Base-by-base conservation (phyloP, 2,888 invertebrate species). In the Thelaira solivaga region DNA sequence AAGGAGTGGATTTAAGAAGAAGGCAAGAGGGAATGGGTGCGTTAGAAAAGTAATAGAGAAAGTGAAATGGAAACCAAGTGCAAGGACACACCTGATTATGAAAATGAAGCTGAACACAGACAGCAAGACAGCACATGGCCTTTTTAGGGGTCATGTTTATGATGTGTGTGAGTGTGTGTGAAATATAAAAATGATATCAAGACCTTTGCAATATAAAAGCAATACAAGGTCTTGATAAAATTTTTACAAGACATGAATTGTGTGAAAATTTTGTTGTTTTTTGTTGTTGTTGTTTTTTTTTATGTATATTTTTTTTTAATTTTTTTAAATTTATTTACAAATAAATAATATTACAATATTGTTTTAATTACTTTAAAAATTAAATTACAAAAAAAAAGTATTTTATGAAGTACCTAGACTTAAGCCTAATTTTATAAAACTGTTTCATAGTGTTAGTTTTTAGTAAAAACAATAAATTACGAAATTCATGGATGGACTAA, bases 341-440 rank as follows among this genome's bases (percentile, higher is more conserved):
- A 83, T 83, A 89, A 88, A 89, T 86, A 87, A 78, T 86, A 87
- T 88, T 87, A 88, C 86, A 86, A 87, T 86, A 87, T 86, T 86
- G 84, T 83, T 83, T 64, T 47, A 61, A 61, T 83, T 81, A 57
- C 26, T 57, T 41, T 41, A 84, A 85, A 83, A 83, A 82, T 82
- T 81, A 82, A n/a, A 82, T 83, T 84, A 81, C 82, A 84, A 81
- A 83, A 81, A 84, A 85, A 84, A 59, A 16, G 10, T 26, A 6
- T 26, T 39, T 68, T 47, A 59, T 49, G 71, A 85, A 83, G 84
- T 86, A 85, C 84, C 87, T 86, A 86, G 83, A 83, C 84, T 85
- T 85, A 87, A 86, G 68, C 80, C 82, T 84, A 84, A 80, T 77
- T 74, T 84, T 53, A 83, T 83, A 82, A 80, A 82, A 82, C 82